These are phyloP conservation scores for Dermatemys mawii DNA, from an alignment of 2,113 vertebrate genomes.

Conservation along the genomic window DNA sequence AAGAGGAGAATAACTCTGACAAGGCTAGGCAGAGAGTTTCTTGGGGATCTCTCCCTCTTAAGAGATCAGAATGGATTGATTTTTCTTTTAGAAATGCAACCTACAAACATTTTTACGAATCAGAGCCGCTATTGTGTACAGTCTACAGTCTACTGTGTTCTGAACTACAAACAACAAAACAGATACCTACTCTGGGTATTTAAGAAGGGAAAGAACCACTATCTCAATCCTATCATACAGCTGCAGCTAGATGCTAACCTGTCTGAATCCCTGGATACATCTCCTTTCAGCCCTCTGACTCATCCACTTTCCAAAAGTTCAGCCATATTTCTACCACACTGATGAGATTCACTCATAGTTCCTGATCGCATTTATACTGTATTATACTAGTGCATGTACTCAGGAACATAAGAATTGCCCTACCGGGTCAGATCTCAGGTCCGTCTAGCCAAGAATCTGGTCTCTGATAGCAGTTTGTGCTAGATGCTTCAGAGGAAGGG, in stretches of 20 bases:
- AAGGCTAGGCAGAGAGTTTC: fast-evolving
- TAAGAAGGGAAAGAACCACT: neutral
- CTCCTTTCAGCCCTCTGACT: neutral
- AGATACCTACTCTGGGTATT: fast-evolving
- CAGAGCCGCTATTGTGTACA: neutral
- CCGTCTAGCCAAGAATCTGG: neutral
- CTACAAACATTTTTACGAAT: neutral
- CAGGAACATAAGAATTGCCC: neutral
- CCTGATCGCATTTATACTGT: neutral
- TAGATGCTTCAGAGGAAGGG: neutral
- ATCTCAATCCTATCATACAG: neutral
- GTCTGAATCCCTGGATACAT: fast-evolving
- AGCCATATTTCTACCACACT: neutral
- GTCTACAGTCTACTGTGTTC: no score
- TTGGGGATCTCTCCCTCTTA: neutral
- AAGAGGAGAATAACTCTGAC: neutral
- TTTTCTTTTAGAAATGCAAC: neutral
- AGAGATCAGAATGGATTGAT: neutral
- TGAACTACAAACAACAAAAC: neutral
- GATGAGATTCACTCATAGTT: neutral
- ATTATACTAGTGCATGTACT: fast-evolving
- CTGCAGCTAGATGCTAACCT: neutral
- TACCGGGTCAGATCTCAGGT: neutral
- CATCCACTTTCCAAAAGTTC: neutral
- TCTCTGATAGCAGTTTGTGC: neutral